Percentiles rank a stretch among this genome's conserved stretches.
Conservation (phyloP, 2,888 invertebrate genomes). For the Drosophila pegasa region DNA sequence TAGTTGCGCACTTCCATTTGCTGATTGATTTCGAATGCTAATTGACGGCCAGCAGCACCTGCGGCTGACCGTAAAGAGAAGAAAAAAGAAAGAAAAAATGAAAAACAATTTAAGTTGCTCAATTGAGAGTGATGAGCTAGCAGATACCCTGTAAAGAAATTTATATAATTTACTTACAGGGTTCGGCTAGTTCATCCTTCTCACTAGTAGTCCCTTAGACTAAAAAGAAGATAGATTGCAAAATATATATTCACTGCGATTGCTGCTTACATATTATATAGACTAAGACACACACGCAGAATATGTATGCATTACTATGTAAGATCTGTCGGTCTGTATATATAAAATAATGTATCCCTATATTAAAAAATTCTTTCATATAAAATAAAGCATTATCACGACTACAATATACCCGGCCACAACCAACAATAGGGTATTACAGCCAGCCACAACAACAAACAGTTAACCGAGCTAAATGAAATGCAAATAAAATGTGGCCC, state of each 20-base stretch:
- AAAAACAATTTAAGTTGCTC: background rate
- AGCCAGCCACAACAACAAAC: slow-evolving; percentile 15
- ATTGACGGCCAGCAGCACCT: slow-evolving; percentile 57
- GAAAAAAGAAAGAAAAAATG: slow-evolving; percentile 14
- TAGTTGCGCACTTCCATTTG: slow-evolving; percentile 66
- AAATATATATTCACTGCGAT: too few species aligned
- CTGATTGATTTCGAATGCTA: slow-evolving; percentile 71
- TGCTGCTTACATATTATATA: too few species aligned
- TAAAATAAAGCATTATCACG: too few species aligned
- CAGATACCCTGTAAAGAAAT: background rate
- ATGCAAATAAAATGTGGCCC: slow-evolving; percentile 70
- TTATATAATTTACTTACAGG: too few species aligned
- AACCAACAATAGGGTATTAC: background rate
- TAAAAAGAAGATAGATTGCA: too few species aligned
- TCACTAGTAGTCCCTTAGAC: too few species aligned
- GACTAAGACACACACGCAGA: too few species aligned
- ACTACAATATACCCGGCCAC: background rate
- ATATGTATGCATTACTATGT: too few species aligned
- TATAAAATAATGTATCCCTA: too few species aligned
- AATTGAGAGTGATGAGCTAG: background rate
- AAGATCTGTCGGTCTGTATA: too few species aligned
- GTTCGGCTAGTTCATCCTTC: too few species aligned
- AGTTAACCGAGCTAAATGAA: slow-evolving; percentile 62
- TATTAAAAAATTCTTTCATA: too few species aligned
- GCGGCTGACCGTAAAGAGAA: slow-evolving; percentile 19